Percentiles rank a stretch among this genome's conserved stretches.
Evolutionary conservation across 1,140 invertebrate genomes (phyloP).

Genomic region (Lepidurus packardi): DNA sequence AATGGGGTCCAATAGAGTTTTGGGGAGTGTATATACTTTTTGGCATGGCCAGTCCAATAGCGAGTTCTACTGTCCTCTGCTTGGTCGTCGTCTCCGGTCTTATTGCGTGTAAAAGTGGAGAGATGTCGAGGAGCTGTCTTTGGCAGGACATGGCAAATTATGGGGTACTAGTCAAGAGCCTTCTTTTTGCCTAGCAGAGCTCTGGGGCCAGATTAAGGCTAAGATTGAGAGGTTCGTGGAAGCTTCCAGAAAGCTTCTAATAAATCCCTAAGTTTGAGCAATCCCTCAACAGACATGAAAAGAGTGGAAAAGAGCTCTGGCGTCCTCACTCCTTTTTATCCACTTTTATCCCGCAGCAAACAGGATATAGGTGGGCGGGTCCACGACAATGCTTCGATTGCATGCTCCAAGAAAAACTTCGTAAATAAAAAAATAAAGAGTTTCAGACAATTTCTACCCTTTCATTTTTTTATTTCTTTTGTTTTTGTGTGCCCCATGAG

Average conservation of each 20-base stretch:
- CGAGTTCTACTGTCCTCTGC: not conserved
- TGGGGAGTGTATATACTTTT: not conserved
- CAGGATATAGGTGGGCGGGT: too few species aligned
- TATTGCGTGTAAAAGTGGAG: constrained; percentile 1
- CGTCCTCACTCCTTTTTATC: not conserved
- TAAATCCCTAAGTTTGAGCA: not conserved
- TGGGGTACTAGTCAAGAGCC: constrained; percentile 6
- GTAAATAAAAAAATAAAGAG: too few species aligned
- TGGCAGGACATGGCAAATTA: constrained; percentile 15
- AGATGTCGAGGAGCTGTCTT: not conserved
- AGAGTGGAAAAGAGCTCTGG: not conserved
- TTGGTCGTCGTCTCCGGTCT: not conserved
- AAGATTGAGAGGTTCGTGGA: not conserved
- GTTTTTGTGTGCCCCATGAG: too few species aligned
- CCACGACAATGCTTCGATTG: too few species aligned
- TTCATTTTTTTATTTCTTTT: too few species aligned
- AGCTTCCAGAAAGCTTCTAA: not conserved
- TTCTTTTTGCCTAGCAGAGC: not conserved
- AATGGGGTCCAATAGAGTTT: not conserved
- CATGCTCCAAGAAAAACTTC: too few species aligned
- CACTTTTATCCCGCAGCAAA: too few species aligned
- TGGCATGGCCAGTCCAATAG: not conserved
- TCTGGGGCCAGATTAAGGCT: not conserved
- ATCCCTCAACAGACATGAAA: not conserved
- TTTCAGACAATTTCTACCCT: too few species aligned